phyloP scores from a whole-genome alignment of 2,888 invertebrate species.

The Nomada lathburiana region DNA sequence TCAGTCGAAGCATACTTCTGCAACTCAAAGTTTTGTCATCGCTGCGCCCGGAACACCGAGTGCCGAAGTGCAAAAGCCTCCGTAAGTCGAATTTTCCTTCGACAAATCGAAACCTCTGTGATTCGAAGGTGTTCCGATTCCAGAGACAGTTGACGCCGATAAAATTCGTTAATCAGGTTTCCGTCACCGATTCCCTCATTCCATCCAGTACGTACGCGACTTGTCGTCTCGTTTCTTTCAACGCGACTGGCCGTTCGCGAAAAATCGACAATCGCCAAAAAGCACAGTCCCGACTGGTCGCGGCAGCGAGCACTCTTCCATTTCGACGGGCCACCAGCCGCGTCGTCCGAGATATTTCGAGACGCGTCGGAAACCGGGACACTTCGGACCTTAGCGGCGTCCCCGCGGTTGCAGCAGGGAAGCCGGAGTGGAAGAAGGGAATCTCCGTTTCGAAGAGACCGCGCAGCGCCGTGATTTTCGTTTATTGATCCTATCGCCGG shows the following conservation, averaged over 20 bases:
- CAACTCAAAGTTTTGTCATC: too few relatives aligned
- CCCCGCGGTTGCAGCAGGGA: neutral
- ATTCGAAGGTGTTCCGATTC: too few relatives aligned
- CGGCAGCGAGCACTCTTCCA: neutral
- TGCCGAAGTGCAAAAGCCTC: too few relatives aligned
- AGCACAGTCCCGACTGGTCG: neutral
- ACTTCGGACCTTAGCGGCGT: constrained; percentile 6
- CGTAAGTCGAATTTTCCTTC: too few relatives aligned
- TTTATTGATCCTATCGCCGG: constrained; percentile 17
- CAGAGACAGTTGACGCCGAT: too few relatives aligned
- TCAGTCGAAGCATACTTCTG: too few relatives aligned
- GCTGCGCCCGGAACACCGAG: too few relatives aligned
- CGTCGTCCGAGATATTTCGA: constrained; percentile 44
- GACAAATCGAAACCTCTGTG: too few relatives aligned
- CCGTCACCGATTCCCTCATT: neutral
- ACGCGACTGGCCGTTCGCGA: neutral
- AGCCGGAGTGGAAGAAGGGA: neutral
- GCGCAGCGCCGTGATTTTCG: neutral
- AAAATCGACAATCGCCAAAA: constrained; percentile 7
- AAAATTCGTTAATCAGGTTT: neutral
- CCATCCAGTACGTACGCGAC: too few relatives aligned
- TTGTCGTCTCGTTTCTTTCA: neutral
- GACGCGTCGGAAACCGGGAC: constrained; percentile 46
- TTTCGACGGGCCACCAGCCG: neutral
- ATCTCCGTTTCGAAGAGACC: neutral